phyloP scores from a whole-genome alignment of 2,888 invertebrate genomes.

The Netelia virgata region DNA sequence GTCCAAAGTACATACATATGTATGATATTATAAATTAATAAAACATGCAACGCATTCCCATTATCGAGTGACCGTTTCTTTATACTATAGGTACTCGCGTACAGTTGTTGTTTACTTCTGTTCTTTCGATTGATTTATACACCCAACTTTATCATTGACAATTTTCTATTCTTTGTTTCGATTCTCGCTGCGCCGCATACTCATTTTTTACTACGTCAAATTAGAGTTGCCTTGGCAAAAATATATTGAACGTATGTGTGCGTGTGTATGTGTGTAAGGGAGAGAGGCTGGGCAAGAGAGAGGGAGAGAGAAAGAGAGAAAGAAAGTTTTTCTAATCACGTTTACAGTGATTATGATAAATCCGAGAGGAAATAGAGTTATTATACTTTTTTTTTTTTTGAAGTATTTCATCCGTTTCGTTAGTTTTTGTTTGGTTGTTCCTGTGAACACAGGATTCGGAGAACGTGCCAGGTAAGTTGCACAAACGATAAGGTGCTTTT shows the following conservation, averaged over 20 bases:
- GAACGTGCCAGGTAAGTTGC: slow-evolving; percentile 75
- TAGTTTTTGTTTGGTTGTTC: slow-evolving; percentile 74
- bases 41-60: slow-evolving; percentile 78
- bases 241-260: too few relatives aligned
- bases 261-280: too few relatives aligned
- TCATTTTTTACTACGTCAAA: too few relatives aligned
- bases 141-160: slow-evolving; percentile 3
- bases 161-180: not conserved
- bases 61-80: slow-evolving; percentile 72
- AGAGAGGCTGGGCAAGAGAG: not conserved
- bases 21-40: slow-evolving; percentile 66
- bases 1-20: too few relatives aligned
- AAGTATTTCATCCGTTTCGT: not conserved
- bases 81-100: slow-evolving; percentile 63
- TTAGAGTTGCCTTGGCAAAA: too few relatives aligned
- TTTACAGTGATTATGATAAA: not conserved
- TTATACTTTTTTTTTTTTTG: not conserved
- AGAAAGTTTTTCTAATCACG: not conserved
- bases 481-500: slow-evolving; percentile 70
- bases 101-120: slow-evolving; percentile 54
- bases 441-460: slow-evolving; percentile 83
- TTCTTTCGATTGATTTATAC: slow-evolving; percentile 13
- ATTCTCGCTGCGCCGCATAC: not conserved
- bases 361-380: not conserved
- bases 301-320: not conserved